Base-by-base conservation (phyloP, 2,888 invertebrate species). In the Margaritifera margaritifera region DNA sequence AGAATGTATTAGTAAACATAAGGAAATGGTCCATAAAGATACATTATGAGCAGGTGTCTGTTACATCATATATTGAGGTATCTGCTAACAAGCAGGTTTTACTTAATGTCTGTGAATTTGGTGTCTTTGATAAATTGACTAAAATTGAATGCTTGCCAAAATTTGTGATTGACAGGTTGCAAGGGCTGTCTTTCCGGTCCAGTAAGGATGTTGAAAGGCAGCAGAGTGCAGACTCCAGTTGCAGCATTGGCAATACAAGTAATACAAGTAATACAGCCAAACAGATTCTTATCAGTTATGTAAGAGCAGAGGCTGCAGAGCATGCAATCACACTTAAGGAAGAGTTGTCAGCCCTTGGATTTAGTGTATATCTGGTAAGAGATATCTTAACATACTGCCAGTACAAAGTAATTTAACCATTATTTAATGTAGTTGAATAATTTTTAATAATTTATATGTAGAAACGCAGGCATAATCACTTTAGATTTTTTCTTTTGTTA, bases 201-300 rank as follows among this genome's bases (percentile, higher is more conserved):
- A 76, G 82, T 66, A 85, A 84, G 64, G 85, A 85, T 69, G 55
- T 77, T 8, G 76, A 71, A 15, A 69, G 83, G 22, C 73, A 69
- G 24, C 56, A 69, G 22, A 71, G 72, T 25, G 65, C 74, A 15
- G 78, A 78, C 27, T 55, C 70, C 42, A 68, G 58, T 20, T 66
- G 68, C 20, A 53, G 64, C 51, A n/a, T n/a, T n/a, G n/a, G 67
- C 61, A 31, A 25, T 52, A 15, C n/a, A 55, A 18, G 51, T 50
- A 20, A 58, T 58, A 8, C 57, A 56, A 31, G 25, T n/a, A 22
- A 59, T 0, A 42, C 61, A 18, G 55, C 72, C n/a, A 89, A 88
- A 71, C 88, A 89, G 69, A 84, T 90, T 24, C 83, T 90, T 18
- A 89, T 90, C 68, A 90, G 90, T 75, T 90, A 90, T 72, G 90